Evolutionary conservation across 2,888 invertebrate genomes (phyloP), one percentile per base, ranked within the genome.

Genomic region (Synanthedon formicaeformis): DNA sequence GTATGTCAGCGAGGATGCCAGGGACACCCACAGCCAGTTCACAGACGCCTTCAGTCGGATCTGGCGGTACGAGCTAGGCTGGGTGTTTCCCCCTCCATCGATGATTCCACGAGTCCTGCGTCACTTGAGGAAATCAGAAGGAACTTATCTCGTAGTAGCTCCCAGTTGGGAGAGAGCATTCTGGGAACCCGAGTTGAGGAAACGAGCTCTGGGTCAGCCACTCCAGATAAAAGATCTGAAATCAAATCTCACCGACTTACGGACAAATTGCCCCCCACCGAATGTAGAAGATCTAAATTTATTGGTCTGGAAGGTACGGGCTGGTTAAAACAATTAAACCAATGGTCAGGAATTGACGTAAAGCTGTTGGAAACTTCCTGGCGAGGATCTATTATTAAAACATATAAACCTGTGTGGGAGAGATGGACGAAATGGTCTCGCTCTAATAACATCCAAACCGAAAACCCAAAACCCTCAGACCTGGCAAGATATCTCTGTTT

Each of bases 41-140:
- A 52, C 49, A 11, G 52, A 60, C 18, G 59, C 59, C 1, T 60
- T 60, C 60, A 61, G 61, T 51, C 13, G 51, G 40, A 13, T 50
- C 12, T 61, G 64, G 61, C 34, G 56, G 6, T 61, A 52, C 59
- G 41, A 52, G 3, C 56, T 61, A 2, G 60, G 56, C 0, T 64
- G 62, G 61, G 11, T 60, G 1, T 62, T 64, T n/a, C 61, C 60
- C 0, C 61, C 62, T 14, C 60, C 60, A 12, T 41, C 53, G 2
- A 41, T 64, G 11, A 56, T 60, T 48, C 60, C 60, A 3, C 51
- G 55, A 34, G 58, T 60, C 1, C 48, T 62, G 2, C 54, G 52
- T 1, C 64, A 61, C 23, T 55, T 64, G 11, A 50, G 56, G 23
- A 55, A 48, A 12, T 52, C 52, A 34, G 13, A 23, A 34, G 61